Evolutionary conservation across 2,888 invertebrate species (phyloP).

Genomic region (Eudasyphora cyanicolor): DNA sequence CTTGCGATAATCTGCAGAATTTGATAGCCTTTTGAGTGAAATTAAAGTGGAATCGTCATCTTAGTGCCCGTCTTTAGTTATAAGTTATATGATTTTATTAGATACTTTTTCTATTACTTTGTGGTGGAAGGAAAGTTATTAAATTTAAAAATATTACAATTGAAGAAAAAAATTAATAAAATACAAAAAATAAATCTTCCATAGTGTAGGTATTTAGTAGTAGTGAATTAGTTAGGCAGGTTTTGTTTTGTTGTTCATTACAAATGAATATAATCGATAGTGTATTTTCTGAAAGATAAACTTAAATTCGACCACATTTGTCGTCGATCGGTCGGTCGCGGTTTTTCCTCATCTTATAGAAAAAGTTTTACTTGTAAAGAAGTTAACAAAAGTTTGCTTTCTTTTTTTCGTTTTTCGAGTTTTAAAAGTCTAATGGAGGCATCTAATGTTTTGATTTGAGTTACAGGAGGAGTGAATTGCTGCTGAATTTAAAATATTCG

Average conservation of each 20-base stretch:
- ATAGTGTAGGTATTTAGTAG: background rate
- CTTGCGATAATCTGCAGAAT: too few species aligned
- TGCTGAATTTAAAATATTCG: conserved; percentile 31
- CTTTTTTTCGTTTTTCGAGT: background rate
- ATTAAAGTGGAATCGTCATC: too few species aligned
- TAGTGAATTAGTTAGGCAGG: conserved; percentile 7
- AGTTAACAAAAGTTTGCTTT: conserved; percentile 46
- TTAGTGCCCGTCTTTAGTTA: too few species aligned
- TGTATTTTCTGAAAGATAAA: conserved; percentile 18
- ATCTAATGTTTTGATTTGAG: conserved; percentile 59
- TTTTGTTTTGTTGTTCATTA: conserved; percentile 3
- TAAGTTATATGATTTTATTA: too few species aligned
- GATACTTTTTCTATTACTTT: too few species aligned
- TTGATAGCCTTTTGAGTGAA: too few species aligned
- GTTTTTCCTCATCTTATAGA: too few species aligned
- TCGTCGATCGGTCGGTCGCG: background rate
- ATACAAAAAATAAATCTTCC: background rate
- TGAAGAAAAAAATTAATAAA: conserved; percentile 10
- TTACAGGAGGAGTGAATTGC: conserved; percentile 54
- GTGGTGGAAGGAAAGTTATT: too few species aligned
- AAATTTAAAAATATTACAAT: conserved; percentile 1
- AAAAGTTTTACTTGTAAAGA: conserved; percentile 32
- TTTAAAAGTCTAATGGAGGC: conserved; percentile 54
- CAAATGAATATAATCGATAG: conserved; percentile 22
- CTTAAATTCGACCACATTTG: conserved; percentile 23